A percentile compares a stretch with the other conserved stretches of the same genome.
Conservation (phyloP, 1,140 invertebrate genomes). For the Lysiphlebus fabarum region DNA sequence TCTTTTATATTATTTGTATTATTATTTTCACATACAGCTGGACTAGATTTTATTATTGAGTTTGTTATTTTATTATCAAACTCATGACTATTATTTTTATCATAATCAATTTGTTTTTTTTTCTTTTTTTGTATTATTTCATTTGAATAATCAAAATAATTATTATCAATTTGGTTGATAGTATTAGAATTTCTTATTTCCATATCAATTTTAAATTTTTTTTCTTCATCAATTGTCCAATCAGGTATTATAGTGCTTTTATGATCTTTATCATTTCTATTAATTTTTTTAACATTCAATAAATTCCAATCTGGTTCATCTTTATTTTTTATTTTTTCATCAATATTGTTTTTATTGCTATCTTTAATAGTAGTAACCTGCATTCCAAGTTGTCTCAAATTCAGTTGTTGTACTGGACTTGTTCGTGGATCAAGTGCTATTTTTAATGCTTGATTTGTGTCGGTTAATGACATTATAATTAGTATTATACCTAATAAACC, state of each 20-base stretch:
- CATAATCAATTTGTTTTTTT: conserved; percentile 14
- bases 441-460: conserved; percentile 69
- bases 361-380: conserved; percentile 29
- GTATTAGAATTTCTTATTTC: conserved; percentile 36
- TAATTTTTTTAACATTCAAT: conserved; percentile 39
- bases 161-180: conserved; percentile 27
- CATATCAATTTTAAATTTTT: conserved; percentile 42
- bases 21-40: conserved; percentile 11
- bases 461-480: conserved; percentile 69
- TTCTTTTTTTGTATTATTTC: conserved; percentile 23
- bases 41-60: conserved; percentile 31
- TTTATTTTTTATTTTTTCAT: conserved; percentile 29
- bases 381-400: conserved; percentile 56
- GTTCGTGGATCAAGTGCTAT: conserved; percentile 54
- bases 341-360: conserved; percentile 27
- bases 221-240: conserved; percentile 44
- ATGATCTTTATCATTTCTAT: conserved; percentile 35
- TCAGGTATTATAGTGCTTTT: conserved; percentile 41
- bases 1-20: conserved; percentile 35
- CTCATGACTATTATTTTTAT: conserved; percentile 30
- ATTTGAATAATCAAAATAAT: conserved; percentile 15
- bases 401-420: conserved; percentile 57
- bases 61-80: conserved; percentile 20
- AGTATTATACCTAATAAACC: conserved; percentile 64
- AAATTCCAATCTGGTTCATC: conserved; percentile 34